Base-by-base conservation (phyloP, 2,888 invertebrate genomes). In the Yponomeuta cagnagella region DNA sequence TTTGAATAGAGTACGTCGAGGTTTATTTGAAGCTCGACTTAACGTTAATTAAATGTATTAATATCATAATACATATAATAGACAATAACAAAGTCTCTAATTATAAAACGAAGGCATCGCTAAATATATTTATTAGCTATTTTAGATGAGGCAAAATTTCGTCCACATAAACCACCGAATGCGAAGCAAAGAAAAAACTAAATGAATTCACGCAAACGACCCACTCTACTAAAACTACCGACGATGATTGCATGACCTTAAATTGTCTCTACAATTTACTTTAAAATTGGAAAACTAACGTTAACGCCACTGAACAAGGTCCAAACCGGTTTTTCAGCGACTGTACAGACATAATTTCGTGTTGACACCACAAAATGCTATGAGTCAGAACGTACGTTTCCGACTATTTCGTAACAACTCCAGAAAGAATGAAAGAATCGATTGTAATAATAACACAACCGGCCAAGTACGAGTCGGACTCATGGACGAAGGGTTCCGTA, bases 271-370 rank as follows among this genome's bases (percentile, higher is more conserved):
- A 65, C 52, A 58, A 31, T 65, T 30, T 30, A 23, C 3, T 12
- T 30, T 3, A 23, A 30, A 31, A 65, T 12, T 30, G 65, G 65
- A 65, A 65, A 33, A 65, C 65, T 31, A 33, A 31, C 33, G 65
- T 33, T 65, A 65, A 31, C 31, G 31, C 33, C 65, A 65, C 65
- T 10, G 33, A 23, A 65, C 65, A 65, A 65, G 65, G 65, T 58
- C 15, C 52, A 58, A 58, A 58, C 52, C 52, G n/a, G n/a, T 67
- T 68, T 71, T 68, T 68, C 67, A 67, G 67, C 48, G 30, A 63
- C 68, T 9, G 30, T 8, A 12, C 33, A 58, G 52, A 48, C 65
- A 52, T 79, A 82, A 83, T 80, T 83, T 82, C 78, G 82, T 83
- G 76, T 75, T 81, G 85, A 86, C 84, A 84, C 82, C 15, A 58